Conservation (phyloP, 92 coral and sea anemone genomes). For the Siderastrea siderea region DNA sequence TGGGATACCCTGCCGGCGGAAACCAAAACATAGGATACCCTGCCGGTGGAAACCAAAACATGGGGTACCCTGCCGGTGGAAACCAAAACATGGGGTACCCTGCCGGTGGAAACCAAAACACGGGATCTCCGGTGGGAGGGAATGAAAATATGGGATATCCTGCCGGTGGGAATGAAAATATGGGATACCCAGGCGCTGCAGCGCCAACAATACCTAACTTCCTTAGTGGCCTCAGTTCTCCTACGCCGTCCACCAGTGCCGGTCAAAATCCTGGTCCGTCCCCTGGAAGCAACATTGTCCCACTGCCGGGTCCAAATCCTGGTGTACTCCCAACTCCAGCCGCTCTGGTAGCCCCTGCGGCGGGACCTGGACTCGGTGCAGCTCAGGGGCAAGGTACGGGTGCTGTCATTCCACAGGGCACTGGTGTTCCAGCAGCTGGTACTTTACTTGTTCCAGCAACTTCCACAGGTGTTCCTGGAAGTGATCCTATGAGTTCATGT, state of each 20-base stretch:
- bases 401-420: background rate
- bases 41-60: background rate
- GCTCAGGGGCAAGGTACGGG: background rate
- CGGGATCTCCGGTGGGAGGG: slow-evolving; percentile 11
- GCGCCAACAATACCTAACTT: slow-evolving; percentile 28
- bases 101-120: background rate
- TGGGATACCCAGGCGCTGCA: slow-evolving; percentile 2
- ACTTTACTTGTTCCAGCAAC: slow-evolving; percentile 7
- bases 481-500: slow-evolving; percentile 23
- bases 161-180: slow-evolving; percentile 6
- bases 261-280: background rate
- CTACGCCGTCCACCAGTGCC: background rate
- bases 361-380: background rate
- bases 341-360: background rate
- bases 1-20: slow-evolving; percentile 3
- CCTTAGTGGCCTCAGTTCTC: slow-evolving; percentile 1
- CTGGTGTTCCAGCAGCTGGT: background rate
- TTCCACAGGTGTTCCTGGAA: slow-evolving; percentile 29
- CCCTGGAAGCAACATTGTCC: background rate
- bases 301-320: background rate
- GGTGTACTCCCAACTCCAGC: background rate
- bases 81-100: background rate
- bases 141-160: background rate
- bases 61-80: slow-evolving; percentile 21
- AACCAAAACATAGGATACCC: slow-evolving; percentile 1